Conservation (phyloP, 2,113 vertebrate species). For the Phaethon lepturus region DNA sequence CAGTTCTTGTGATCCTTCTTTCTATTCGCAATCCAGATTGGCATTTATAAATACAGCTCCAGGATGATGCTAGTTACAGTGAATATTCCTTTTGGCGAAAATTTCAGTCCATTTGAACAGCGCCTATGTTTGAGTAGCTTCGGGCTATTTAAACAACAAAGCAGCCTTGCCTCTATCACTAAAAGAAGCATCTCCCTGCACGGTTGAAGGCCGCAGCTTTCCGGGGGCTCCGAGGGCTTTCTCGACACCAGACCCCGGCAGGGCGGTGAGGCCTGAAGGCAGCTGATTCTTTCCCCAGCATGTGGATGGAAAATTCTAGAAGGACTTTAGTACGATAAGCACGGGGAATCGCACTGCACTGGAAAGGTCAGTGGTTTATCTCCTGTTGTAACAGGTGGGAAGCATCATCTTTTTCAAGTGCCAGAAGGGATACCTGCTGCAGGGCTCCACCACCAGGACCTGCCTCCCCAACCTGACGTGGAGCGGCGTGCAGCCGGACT, state of each 20-base stretch:
- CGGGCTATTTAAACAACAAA: not conserved
- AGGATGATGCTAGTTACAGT: not conserved
- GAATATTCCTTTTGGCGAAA: not conserved
- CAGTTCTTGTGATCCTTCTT: not conserved
- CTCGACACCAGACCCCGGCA: not conserved
- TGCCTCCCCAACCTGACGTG: conserved; percentile 97
- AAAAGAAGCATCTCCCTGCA: not conserved
- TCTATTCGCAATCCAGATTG: not conserved
- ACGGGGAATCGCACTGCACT: accelerated
- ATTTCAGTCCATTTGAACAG: not conserved
- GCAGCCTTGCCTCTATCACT: not conserved
- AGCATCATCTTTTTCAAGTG: conserved; percentile 91
- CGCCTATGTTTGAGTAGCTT: not conserved
- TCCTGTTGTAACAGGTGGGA: conserved; percentile 74
- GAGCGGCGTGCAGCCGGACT: conserved; percentile 93
- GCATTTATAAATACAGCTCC: not conserved
- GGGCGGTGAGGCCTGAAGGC: not conserved
- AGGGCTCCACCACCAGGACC: conserved; percentile 94
- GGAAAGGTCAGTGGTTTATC: not conserved
- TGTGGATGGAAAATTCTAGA: not conserved
- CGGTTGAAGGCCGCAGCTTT: not conserved
- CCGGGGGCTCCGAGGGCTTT: not conserved
- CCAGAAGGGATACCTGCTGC: conserved; percentile 94
- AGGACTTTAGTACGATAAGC: no score
- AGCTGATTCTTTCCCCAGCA: no score